phyloP scores from a whole-genome alignment of 2,113 vertebrate species.

The Charadrius vociferus region DNA sequence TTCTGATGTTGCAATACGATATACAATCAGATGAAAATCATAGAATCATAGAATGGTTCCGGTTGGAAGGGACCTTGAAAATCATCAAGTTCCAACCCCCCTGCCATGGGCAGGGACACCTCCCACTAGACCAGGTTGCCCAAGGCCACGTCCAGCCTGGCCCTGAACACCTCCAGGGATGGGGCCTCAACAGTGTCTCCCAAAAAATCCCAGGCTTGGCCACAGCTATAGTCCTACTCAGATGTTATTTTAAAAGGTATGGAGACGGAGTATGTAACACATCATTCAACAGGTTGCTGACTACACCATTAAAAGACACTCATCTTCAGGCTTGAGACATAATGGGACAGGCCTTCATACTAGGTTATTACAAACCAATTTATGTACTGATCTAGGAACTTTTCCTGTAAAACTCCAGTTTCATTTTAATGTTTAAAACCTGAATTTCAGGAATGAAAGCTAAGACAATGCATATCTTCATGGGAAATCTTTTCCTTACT shows the following conservation, averaged over 20 bases:
- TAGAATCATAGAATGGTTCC: too few relatives aligned
- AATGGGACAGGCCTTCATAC: background rate
- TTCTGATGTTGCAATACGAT: background rate
- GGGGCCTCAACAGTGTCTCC: too few relatives aligned
- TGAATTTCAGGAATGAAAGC: background rate
- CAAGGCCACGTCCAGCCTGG: too few relatives aligned
- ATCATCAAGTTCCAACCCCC: too few relatives aligned
- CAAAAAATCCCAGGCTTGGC: background rate
- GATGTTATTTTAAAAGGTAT: background rate
- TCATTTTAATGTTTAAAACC: background rate
- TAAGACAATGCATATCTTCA: background rate
- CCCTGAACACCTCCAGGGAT: too few relatives aligned
- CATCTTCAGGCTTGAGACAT: background rate
- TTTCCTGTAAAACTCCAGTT: background rate
- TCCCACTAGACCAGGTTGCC: too few relatives aligned
- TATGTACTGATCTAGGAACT: background rate
- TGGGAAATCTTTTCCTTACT: background rate
- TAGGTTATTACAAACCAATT: background rate
- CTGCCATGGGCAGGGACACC: too few relatives aligned
- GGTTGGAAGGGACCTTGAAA: too few relatives aligned
- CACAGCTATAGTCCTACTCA: background rate
- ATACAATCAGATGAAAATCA: background rate
- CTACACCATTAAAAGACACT: background rate
- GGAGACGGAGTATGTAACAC: background rate
- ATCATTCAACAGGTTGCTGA: background rate